Base-by-base conservation (phyloP, 2,113 vertebrate genomes). In the Mastomys coucha region DNA sequence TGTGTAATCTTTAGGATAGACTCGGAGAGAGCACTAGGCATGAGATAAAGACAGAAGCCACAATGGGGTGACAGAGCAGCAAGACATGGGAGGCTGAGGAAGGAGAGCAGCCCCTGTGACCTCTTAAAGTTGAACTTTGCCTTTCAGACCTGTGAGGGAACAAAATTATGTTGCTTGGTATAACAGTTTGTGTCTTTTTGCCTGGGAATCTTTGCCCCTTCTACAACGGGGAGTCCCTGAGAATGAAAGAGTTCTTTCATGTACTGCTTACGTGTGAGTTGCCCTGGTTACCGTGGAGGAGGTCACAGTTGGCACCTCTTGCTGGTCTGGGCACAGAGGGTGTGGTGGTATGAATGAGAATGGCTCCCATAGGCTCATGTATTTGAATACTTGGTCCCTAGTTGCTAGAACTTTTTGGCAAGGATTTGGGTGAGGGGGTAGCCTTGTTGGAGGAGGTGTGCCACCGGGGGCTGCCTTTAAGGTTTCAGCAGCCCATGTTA, bases 61-160 rank as follows among this genome's bases (percentile, higher is more conserved):
- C 76, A 24, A 33, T 1, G 1, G 45, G 49, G 17, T 0, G 9
- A 8, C 0, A 58, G 17, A 2, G 31, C 31, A 16, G 4, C 28
- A 20, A 17, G 45, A 3, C 42, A 2, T 28, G 8, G 42, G 10
- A 17, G 42, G 20, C 19, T 12, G 1, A 0, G 20, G 45, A 20
- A 39, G 4, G 49, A 17, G 33, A 22, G 2, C 2, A 4, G 3
- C 53, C 20, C 31, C 9, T 4, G 53, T 13, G 16, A 5, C 14
- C 33, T 53, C 33, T 69, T 3, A 33, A 9, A 26, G 9, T 26
- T 10, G 67, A n/a, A n/a, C 33, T 70, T 84, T 4, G 63, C 7
- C 58, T 49, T 65, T 16, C 22, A 19, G 76, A 42, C 11, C 51
- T 19, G 33, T 13, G 24, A 49, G 7, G 31, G 16, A 45, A n/a